phyloP scores from a whole-genome alignment of 2,113 vertebrate genomes.

The Pogona vitticeps region DNA sequence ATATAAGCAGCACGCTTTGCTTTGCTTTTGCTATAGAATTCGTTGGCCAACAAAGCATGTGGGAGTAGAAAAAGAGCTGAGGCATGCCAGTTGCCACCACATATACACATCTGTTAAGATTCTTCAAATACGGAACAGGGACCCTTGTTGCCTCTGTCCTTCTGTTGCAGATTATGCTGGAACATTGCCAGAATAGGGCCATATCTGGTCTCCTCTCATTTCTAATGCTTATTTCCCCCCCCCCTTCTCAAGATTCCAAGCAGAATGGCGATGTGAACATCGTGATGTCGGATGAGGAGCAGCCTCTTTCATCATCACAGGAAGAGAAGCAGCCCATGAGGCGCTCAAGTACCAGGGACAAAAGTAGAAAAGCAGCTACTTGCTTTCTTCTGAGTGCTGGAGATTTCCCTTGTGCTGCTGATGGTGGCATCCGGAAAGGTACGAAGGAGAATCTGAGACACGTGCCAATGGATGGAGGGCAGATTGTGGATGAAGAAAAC shows the following conservation, averaged over 20 bases:
- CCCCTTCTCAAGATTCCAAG: slow-evolving; percentile 81
- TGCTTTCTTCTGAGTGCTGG: slow-evolving; percentile 90
- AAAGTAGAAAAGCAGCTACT: slow-evolving; percentile 88
- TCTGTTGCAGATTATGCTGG: background rate
- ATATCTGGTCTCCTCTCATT: background rate
- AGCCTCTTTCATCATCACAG: slow-evolving; percentile 78
- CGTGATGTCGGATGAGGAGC: slow-evolving; percentile 89
- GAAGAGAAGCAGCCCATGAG: slow-evolving; percentile 84
- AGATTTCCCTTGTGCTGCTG: slow-evolving; percentile 83
- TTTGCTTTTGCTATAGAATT: too few relatives aligned
- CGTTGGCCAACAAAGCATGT: background rate
- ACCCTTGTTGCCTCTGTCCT: background rate
- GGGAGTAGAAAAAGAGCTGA: background rate
- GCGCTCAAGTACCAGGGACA: slow-evolving; percentile 84
- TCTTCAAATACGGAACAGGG: background rate
- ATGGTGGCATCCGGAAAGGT: slow-evolving; percentile 86
- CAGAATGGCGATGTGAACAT: slow-evolving; percentile 93
- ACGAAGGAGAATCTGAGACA: slow-evolving; percentile 43
- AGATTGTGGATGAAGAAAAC: background rate
- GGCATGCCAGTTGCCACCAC: background rate
- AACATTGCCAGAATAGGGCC: background rate
- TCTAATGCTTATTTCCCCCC: background rate
- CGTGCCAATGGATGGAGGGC: background rate
- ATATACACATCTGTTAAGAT: background rate
- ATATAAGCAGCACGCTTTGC: too few relatives aligned